Evolutionary conservation across 2,888 invertebrate species (phyloP), one percentile per base, ranked within the genome.

Genomic region (Frankliniella intonsa): DNA sequence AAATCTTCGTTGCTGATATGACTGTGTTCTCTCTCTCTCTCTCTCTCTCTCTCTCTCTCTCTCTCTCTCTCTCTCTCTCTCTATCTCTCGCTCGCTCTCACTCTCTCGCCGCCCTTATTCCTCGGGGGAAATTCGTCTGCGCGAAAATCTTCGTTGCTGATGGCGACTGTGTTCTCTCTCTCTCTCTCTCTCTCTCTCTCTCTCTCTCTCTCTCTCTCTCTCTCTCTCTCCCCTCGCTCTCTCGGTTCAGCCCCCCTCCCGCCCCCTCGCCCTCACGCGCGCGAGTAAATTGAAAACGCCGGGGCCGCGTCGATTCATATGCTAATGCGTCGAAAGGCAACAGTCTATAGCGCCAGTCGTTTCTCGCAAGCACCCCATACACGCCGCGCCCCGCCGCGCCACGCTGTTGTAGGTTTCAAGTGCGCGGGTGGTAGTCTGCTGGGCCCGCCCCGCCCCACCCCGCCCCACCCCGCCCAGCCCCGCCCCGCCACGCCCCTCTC

Each of bases 281-380:
- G 38, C 38, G 38, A 38, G 69, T 76, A 76, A 76, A 76, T 76
- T 76, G 69, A 76, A 76, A 76, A 76, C 69, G 69, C 69, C 69
- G 22, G 62, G 7, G 62, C 55, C 17, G 62, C 69, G 25, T 76
- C 69, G 69, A 76, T 76, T 76, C 69, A 76, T 76, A 76, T 76
- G 69, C 69, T 76, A 76, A 76, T 76, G 69, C 25, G 69, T 76
- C 22, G 22, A 76, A 76, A n/a, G 25, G 69, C 69, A 76, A 76
- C 69, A 76, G 22, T 55, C 55, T 55, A 76, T 25, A 76, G 69
- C 19, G 69, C 62, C 62, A 76, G 69, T 22, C 69, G 69, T 25
- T 76, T 22, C 25, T 76, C 69, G 22, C 69, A 76, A 76, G 69
- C 69, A 76, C 69, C 69, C 38, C 69, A 25, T 12, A 25, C 69